Evolutionary conservation across 1,140 invertebrate genomes (phyloP), one percentile per base, ranked within the genome.

Genomic region (Chironomus tepperi): DNA sequence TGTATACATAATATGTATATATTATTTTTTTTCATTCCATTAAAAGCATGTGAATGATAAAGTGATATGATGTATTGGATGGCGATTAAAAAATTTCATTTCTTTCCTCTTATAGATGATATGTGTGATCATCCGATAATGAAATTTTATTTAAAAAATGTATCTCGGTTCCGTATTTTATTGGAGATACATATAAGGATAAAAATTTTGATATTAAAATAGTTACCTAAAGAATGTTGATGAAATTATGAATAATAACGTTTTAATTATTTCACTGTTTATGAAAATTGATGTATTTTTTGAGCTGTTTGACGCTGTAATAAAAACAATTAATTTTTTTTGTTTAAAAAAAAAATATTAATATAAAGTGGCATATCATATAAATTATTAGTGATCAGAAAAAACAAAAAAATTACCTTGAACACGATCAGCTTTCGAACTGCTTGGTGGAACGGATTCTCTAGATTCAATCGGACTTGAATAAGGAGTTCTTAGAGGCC

Each of bases 401-500:
- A 57, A 57, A 57, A 57, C 10, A 57, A 57, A 19, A 18, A 1
- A 70, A 81, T 78, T 82, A 87, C 86, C 85, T 86, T 86, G 85
- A 74, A 86, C 85, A 78, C 85, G 80, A 80, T 87, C 86, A 74
- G 85, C 85, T 76, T 85, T 81, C n/a, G 85, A 86, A 73, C 83
- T 82, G 73, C 79, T 81, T 0, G 82, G 79, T 34, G 80, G 82
- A 16, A 82, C 82, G 3, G 86, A 87, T 77, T 87, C 87, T 64
- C 87, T 83, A 73, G 87, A 89, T 76, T 91, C 89, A 76, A 89
- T 80, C 8, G 86, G 65, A 18, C 65, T 70, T 18, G 65, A 70
- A 8, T 19, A 88, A 12, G 88, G 85, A 0, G 88, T 87, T 74
- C 87, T 85, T 72, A 87, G 85, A 42, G 88, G 87, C 73, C 86